Evolutionary conservation across 2,888 invertebrate genomes (phyloP).

Genomic region (Trichogramma evanescens): DNA sequence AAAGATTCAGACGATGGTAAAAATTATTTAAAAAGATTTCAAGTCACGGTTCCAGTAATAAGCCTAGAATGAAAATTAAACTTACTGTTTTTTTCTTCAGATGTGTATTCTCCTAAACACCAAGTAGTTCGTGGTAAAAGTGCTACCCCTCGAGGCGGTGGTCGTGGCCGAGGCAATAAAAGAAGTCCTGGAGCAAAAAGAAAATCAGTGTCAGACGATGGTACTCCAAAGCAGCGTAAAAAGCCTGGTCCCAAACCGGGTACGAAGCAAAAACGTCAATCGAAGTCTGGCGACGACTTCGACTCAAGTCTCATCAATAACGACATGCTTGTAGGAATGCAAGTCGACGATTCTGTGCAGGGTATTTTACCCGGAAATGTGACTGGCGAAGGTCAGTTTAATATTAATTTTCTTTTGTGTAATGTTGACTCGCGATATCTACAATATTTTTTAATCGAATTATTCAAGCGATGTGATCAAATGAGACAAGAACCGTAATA

Average conservation of each 20-base stretch:
- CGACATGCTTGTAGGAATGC: slow-evolving; percentile 31
- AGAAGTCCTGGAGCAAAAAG: slow-evolving; percentile 39
- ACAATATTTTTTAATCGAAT: too few species aligned
- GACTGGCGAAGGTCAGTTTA: slow-evolving; percentile 32
- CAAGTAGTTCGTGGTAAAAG: slow-evolving; percentile 34
- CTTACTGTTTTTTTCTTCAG: slow-evolving; percentile 29
- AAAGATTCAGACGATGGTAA: slow-evolving; percentile 45
- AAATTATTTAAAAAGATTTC: not conserved
- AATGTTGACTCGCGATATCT: too few species aligned
- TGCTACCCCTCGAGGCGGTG: not conserved
- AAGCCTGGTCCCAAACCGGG: slow-evolving; percentile 46
- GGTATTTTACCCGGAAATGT: slow-evolving; percentile 29
- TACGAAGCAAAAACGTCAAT: slow-evolving; percentile 38
- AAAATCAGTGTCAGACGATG: slow-evolving; percentile 35
- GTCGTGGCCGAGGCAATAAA: slow-evolving; percentile 29
- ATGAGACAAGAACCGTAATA: too few species aligned
- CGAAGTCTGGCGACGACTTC: slow-evolving; percentile 23
- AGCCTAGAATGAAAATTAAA: not conserved
- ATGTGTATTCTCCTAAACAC: slow-evolving; percentile 42
- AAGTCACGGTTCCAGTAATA: not conserved
- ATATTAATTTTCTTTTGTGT: not conserved
- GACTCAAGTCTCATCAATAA: slow-evolving; percentile 29
- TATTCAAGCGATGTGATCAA: too few species aligned
- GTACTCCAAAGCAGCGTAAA: slow-evolving; percentile 40
- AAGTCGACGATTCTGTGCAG: slow-evolving; percentile 31